These are phyloP conservation scores for Vanessa cardui DNA, from an alignment of 2,888 invertebrate species.

Conservation along the genomic window DNA sequence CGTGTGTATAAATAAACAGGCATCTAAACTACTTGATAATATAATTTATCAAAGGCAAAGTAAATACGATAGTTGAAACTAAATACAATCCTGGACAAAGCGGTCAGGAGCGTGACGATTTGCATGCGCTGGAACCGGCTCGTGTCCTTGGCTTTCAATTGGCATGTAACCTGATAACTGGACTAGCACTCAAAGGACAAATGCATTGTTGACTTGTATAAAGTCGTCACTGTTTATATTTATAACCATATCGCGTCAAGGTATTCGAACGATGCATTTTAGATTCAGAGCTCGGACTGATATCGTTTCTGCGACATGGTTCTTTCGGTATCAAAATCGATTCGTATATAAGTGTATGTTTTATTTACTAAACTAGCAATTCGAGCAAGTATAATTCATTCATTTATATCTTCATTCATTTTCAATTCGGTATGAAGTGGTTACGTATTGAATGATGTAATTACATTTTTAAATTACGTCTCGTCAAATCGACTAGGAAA, in stretches of 20 bases:
- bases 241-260: background rate
- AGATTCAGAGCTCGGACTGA: too few relatives aligned
- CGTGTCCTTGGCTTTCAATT: slow-evolving; percentile 34
- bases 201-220: background rate
- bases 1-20: background rate
- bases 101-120: slow-evolving; percentile 32
- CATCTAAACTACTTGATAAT: background rate
- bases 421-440: background rate
- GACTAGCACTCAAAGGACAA: slow-evolving; percentile 12
- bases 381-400: background rate
- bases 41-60: slow-evolving; percentile 13
- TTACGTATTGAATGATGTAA: slow-evolving; percentile 2
- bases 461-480: background rate
- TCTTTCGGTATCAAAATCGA: background rate
- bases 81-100: slow-evolving; percentile 33
- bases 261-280: too few relatives aligned
- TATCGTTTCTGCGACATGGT: background rate
- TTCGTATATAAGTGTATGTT: too few relatives aligned
- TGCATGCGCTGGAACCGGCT: slow-evolving; percentile 34
- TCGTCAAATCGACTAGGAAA: slow-evolving; percentile 8
- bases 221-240: slow-evolving; percentile 4
- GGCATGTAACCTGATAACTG: slow-evolving; percentile 28
- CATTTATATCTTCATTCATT: background rate
- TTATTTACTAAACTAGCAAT: background rate
- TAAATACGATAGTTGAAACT: slow-evolving; percentile 21